Evolutionary conservation across 1,140 invertebrate species (phyloP).

Genomic region (Drosophila virilis): DNA sequence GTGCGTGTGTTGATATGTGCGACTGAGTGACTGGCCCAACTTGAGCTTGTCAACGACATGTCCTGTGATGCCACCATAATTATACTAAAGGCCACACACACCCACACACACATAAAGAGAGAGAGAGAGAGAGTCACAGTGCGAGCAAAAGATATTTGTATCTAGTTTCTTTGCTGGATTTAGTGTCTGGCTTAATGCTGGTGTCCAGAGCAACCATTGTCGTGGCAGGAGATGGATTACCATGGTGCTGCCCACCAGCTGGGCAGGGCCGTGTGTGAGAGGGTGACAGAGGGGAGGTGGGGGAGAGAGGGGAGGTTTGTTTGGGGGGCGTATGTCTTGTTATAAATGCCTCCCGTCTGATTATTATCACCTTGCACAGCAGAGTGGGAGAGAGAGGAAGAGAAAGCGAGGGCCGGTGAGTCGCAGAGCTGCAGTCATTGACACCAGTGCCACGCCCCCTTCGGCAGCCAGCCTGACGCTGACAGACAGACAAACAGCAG

Average conservation of each 20-base stretch:
- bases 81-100: conserved; percentile 62
- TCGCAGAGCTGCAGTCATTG: conserved; percentile 35
- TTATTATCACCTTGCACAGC: conserved; percentile 73
- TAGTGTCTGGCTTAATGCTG: conserved; percentile 45
- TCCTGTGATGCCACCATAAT: conserved; percentile 72
- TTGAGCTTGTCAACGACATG: conserved; percentile 76
- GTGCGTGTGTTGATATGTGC: conserved; percentile 63
- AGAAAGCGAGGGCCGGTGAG: too few species aligned
- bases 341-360: conserved; percentile 77
- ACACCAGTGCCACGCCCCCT: conserved; percentile 63
- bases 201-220: conserved; percentile 73
- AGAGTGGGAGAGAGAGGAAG: too few species aligned
- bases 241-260: conserved; percentile 22
- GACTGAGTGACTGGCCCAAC: conserved; percentile 51
- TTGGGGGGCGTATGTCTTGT: conserved; percentile 65
- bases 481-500: conserved; percentile 24
- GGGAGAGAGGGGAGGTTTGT: too few species aligned
- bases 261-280: neutral
- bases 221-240: conserved; percentile 72
- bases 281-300: too few species aligned
- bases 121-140: conserved; percentile 1
- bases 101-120: neutral
- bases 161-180: conserved; percentile 71
- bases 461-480: conserved; percentile 38
- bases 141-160: conserved; percentile 70